Base-by-base conservation (phyloP, 2,113 vertebrate genomes). In the Albula glossodonta region DNA sequence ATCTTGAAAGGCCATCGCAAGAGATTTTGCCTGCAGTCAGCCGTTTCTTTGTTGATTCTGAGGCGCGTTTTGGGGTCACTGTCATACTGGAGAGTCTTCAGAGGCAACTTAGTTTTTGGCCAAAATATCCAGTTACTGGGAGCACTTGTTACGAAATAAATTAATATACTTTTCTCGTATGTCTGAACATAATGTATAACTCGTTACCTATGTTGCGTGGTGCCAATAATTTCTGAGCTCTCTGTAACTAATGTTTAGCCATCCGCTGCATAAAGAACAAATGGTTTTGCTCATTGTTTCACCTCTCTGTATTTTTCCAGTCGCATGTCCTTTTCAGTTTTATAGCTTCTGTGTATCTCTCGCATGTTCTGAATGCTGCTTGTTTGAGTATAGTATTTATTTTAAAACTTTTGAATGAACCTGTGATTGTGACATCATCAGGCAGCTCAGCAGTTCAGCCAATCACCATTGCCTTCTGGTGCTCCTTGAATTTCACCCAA, bases 401-500 rank as follows among this genome's bases (percentile, higher is more conserved):
- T 86, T 82, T 81, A 81, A 77, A 84, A 41, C 19, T 86, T 86
- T 88, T 83, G 41, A 63, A 86, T 86, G 86, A 86, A 88, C 88
- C 50, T 88, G 80, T 86, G 86, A 92, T 91, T 92, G 90, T 89
- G 84, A 88, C 60, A 84, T 92, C 85, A 78, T 88, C 87, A 88
- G 93, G 92, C 93, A 93, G 91, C 93, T 93, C 78, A 4, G 19
- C 22, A 13, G 31, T 11, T 52, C 83, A 85, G 84, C 81, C 86
- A 57, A 9, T 52, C 78, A n/a, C 51, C 11, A 81, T 70, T 84
- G 87, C 81, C 82, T 84, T 88, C 49, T 84, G 50, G 49, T 79
- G 80, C n/a, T 66, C 17, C 78, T 4, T 79, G 41, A 79, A 48
- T 50, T 53, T 25, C 51, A 22, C 51, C 51, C 19, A 2, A 56